Base-by-base conservation (phyloP, 2,888 invertebrate genomes). In the Lacanobia wlatinum region DNA sequence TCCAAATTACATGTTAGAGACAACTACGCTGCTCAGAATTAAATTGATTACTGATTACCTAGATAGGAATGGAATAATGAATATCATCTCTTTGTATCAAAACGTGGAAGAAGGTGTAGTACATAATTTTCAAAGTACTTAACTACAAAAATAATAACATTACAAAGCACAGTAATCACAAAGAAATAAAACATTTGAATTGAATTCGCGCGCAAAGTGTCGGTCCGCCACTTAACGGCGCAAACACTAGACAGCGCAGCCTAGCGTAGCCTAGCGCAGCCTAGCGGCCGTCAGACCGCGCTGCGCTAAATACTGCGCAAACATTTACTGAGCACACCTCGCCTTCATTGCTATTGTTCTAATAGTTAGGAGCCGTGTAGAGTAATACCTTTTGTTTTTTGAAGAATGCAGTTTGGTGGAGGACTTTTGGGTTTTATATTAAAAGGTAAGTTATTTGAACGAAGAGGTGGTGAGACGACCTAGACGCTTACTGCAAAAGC, bases 281-380 rank as follows among this genome's bases (percentile, higher is more conserved):
- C 34, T 34, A 34, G 53, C 65, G 65, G 52, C 60, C 71, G 70
- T 59, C 69, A 61, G 70, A 58, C 77, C 56, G 23, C 78, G 84
- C 73, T 62, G 56, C 76, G 85, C 78, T 85, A 84, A 85, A 80
- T 71, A 72, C 68, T 62, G 61, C 56, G 73, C 76, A 80, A 85
- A 85, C 75, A 75, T 85, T 85, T 76, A 70, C 56, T 66, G 52
- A 64, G 46, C 73, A 72, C 71, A 74, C 80, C 63, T 74, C 61
- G 70, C 56, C 52, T 73, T 80, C 82, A 73, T 83, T 74, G 73
- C 61, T 75, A 78, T 74, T 72, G 72, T 71, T 76, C 55, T 74
- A 73, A 73, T 50, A 69, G 73, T 66, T 70, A 52, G 43, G 28
- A 60, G 60, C 69, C 46, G 60, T 73, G 40, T 48, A 52, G 12